Percentiles rank a stretch among this genome's conserved stretches.
Evolutionary conservation across 2,888 invertebrate genomes (phyloP).

Genomic region (Watsonalla binaria): DNA sequence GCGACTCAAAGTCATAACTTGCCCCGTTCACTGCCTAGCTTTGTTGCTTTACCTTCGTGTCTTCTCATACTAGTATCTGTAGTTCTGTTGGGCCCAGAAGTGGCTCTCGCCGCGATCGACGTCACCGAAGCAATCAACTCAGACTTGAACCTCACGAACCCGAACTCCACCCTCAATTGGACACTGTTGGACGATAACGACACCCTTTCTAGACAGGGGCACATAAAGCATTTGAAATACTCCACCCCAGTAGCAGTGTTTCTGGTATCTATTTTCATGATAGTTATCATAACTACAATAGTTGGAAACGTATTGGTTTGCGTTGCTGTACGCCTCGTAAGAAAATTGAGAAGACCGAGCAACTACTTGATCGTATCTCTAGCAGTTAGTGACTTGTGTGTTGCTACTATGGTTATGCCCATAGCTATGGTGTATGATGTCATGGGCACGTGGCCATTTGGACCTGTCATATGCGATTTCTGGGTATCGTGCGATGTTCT

Average conservation of each 20-base stretch:
- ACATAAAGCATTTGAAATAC: slow-evolving; percentile 67
- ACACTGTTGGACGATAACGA: slow-evolving; percentile 54
- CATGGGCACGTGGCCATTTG: slow-evolving; percentile 95
- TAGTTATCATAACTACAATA: slow-evolving; percentile 88
- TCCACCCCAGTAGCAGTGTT: slow-evolving; percentile 78
- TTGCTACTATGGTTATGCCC: slow-evolving; percentile 97
- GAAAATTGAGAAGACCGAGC: slow-evolving; percentile 92
- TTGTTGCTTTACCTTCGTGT: slow-evolving; percentile 77
- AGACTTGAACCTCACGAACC: slow-evolving; percentile 44
- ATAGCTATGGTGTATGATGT: slow-evolving; percentile 97
- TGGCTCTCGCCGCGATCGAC: slow-evolving; percentile 47
- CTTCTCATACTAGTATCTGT: slow-evolving; percentile 68
- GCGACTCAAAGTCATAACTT: slow-evolving; percentile 69
- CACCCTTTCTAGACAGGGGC: slow-evolving; percentile 31
- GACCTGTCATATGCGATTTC: slow-evolving; percentile 92
- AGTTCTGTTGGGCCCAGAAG: slow-evolving; percentile 48
- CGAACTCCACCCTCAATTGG: slow-evolving; percentile 56
- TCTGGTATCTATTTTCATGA: slow-evolving; percentile 84
- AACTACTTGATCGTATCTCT: slow-evolving; percentile 95
- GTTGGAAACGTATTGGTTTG: slow-evolving; percentile 96
- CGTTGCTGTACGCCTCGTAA: slow-evolving; percentile 95
- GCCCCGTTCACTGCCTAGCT: slow-evolving; percentile 73
- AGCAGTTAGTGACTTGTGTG: slow-evolving; percentile 97
- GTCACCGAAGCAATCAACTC: slow-evolving; percentile 39
- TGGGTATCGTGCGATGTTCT: slow-evolving; percentile 99